Evolutionary conservation across 2,113 vertebrate genomes (phyloP), one percentile per base, ranked within the genome.

Genomic region (Rousettus leschenaultii): DNA sequence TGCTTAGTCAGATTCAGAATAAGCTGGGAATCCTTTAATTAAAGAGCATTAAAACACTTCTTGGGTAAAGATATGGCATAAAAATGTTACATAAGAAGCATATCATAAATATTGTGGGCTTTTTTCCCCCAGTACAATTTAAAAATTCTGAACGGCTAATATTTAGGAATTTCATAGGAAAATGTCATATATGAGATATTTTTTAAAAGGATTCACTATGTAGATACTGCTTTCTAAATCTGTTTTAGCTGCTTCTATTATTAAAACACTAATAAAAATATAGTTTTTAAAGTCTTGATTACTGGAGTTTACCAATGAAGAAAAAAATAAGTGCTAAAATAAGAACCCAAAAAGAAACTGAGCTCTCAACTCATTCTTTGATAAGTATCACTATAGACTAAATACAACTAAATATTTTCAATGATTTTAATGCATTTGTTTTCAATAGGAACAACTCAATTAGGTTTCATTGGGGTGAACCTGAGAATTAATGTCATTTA

Each of bases 231-330:
- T 89, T 92, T 43, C 21, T 57, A 86, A 57, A 93, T 75, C 59
- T 89, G 11, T 89, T 88, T 97, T 86, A 91, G 45, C 57, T 78
- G 63, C 24, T 89, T 85, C 35, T 93, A 9, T 80, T 66, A 90
- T 14, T 78, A 51, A 91, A 94, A 74, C 48, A 85, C 28, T 80
- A 77, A 73, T 68, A 9, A 26, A 61, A 89, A 21, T 38, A 53
- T 0, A 86, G 45, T 70, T 68, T 90, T 59, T 57, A 82, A 93
- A 30, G 33, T 93, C 35, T 86, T 77, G 38, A 63, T 87, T 95
- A 65, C n/a, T 40, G 78, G 61, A 89, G 38, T 61, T 93, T 65
- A 89, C 18, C 43, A 66, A 63, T 45, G 16, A 83, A 28, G 57
- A 40, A 53, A 61, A 71, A 86, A 28, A 74, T 74, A 96, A 48